Base-by-base conservation (phyloP, 92 coral and sea anemone species). In the Ricordea florida region DNA sequence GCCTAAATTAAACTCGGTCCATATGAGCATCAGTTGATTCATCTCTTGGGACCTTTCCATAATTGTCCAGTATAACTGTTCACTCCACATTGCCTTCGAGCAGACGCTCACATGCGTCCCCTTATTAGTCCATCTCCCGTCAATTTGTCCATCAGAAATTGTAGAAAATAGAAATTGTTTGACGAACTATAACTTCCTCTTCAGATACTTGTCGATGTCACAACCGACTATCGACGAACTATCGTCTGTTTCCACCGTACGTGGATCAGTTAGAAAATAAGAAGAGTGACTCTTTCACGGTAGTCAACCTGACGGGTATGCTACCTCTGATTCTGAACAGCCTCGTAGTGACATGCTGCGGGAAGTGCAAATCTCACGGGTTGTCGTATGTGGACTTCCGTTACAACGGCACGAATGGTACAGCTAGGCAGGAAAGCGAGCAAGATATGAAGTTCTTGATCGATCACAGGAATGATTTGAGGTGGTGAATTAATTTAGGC, bases 141-240 rank as follows among this genome's bases (percentile, higher is more conserved):
- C n/a, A n/a, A n/a, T n/a, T n/a, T n/a, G n/a, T n/a, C n/a, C n/a
- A n/a, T n/a, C n/a, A n/a, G n/a, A n/a, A n/a, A n/a, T n/a, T n/a
- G n/a, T n/a, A n/a, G n/a, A n/a, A n/a, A n/a, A n/a, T n/a, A n/a
- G n/a, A n/a, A n/a, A n/a, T n/a, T 25, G 20, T 2, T 13, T 50
- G 10, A 50, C 22, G 29, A 3, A 24, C 37, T 15, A 25, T 40
- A 6, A 16, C 18, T 55, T 35, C 1, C 27, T 29, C 41, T 6
- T 3, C 66, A 92, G 97, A 89, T 17, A 92, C 97, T 0, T 92
- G 97, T 48, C 93, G 93, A 3, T 92, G 97, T 40, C 84, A 69
- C 84, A 88, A 78, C 46, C 59, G 82, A 4, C 66, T 92, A 29
- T 59, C 84, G 2, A 69, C 94, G 9, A 92, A 92, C 36, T 89